Conservation (phyloP, 2,888 invertebrate genomes). For the Iphiclides podalirius region DNA sequence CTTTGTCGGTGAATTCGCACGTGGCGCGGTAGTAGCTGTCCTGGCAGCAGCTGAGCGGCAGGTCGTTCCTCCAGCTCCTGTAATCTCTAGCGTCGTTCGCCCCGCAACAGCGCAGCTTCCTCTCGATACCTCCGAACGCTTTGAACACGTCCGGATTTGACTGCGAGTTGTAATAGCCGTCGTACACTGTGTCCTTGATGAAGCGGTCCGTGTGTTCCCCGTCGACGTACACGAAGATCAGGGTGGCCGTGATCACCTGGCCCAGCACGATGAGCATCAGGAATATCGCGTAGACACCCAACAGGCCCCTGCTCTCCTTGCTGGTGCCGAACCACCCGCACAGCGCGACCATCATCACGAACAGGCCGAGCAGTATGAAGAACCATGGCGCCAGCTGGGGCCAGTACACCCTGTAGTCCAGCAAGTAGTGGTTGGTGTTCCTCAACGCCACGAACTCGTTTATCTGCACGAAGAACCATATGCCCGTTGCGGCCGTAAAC, state of each 20-base stretch:
- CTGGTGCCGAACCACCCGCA: conserved; percentile 70
- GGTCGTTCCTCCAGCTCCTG: conserved; percentile 68
- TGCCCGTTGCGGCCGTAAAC: conserved; percentile 65
- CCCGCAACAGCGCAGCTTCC: conserved; percentile 68
- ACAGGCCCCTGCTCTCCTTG: conserved; percentile 61
- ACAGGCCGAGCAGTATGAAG: conserved; percentile 64
- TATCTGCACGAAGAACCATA: conserved; percentile 74
- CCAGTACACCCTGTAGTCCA: conserved; percentile 74
- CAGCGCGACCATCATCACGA: conserved; percentile 64
- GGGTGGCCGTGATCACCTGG: conserved; percentile 60
- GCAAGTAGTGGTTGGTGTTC: conserved; percentile 68
- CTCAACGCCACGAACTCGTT: conserved; percentile 65
- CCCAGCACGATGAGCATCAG: conserved; percentile 57
- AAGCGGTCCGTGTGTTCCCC: conserved; percentile 70
- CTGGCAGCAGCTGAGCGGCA: conserved; percentile 66
- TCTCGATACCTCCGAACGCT: conserved; percentile 64
- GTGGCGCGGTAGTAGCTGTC: conserved; percentile 68
- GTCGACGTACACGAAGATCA: conserved; percentile 72
- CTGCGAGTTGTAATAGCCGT: conserved; percentile 71
- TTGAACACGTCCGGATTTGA: conserved; percentile 68
- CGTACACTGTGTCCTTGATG: conserved; percentile 72
- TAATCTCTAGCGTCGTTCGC: conserved; percentile 73
- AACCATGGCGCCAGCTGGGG: conserved; percentile 75
- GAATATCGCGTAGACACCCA: conserved; percentile 64
- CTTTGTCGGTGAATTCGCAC: conserved; percentile 73